Base-by-base conservation (phyloP, 1,140 invertebrate genomes). In the Coelopa frigida region DNA sequence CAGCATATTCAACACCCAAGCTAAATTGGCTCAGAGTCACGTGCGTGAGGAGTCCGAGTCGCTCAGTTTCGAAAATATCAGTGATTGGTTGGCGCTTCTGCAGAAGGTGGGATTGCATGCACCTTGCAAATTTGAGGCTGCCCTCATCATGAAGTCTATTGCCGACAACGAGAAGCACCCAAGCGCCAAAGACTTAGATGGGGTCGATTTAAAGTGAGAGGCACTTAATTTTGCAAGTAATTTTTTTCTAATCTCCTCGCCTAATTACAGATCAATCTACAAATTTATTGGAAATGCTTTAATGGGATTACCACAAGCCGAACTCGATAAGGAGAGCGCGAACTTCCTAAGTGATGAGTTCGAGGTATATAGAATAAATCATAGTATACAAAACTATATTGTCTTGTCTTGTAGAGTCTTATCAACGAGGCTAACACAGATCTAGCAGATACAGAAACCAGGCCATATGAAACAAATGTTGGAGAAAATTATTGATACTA, bases 381-480 rank as follows among this genome's bases (percentile, higher is more conserved):
- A 4, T 32, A 20, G 11, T 21, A n/a, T 8, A 15, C 18, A 27
- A 37, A 20, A 26, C 18, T 42, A 11, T 26, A 35, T 20, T 22
- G 2, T 47, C 18, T 37, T 40, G 12, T 26, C 18, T 26, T 6
- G 18, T 44, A 64, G 58, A 32, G 52, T 14, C 50, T 65, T 0
- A 60, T 65, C 21, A 46, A 38, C 4, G 59, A 62, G 33, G 62
- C 56, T 2, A 65, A 65, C 39, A 58, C 43, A 1, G 61, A 60
- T 6, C 10, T 50, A 1, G 54, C 54, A 7, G 48, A 49, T 33
- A 3, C 23, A n/a, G 12, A 31, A 7, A 40, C 45, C 22, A 5
- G 21, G 15, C n/a, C 14, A 27, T 11, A 22, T 47, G 20, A 31
- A 40, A 5, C 12, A 40, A 20, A 12, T 15, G 33, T 6, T 47